phyloP scores from a whole-genome alignment of 2,888 invertebrate genomes.

The Ethmia dodecea region DNA sequence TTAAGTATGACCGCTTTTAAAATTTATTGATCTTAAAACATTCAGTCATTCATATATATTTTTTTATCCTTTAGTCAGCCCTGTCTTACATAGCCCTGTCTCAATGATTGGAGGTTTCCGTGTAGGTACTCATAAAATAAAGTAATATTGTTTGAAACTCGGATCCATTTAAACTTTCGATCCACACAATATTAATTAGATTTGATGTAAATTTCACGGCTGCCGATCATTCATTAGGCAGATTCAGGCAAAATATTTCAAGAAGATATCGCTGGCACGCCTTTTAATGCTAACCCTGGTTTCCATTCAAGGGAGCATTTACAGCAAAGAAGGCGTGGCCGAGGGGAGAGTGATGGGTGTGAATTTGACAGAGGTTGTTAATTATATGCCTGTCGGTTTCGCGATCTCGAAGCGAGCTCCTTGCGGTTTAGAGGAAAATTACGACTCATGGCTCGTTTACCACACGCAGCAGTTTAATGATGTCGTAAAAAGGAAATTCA shows the following conservation, averaged over 20 bases:
- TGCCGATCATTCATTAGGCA: constrained; percentile 7
- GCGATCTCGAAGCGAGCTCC: constrained; percentile 31
- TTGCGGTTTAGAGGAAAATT: constrained; percentile 46
- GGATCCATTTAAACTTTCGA: constrained; percentile 22
- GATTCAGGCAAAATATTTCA: background rate
- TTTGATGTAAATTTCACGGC: constrained; percentile 19
- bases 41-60: no score
- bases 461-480: constrained; percentile 45
- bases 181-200: constrained; percentile 22
- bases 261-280: constrained; percentile 4
- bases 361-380: constrained; percentile 67
- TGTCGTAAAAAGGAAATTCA: constrained; percentile 42
- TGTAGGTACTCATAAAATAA: constrained; percentile 8
- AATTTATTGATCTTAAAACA: no score
- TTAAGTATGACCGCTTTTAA: no score
- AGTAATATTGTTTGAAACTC: constrained; percentile 11
- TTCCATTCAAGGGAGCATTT: constrained; percentile 39
- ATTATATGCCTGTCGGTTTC: constrained; percentile 55
- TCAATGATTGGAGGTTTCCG: constrained; percentile 11
- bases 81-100: no score
- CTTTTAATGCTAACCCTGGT: constrained; percentile 12
- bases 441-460: constrained; percentile 47
- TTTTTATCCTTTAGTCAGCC: no score
- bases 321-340: constrained; percentile 31
- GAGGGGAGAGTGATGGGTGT: constrained; percentile 46